Evolutionary conservation across 2,888 invertebrate species (phyloP).

Genomic region (Leptinotarsa juncta): DNA sequence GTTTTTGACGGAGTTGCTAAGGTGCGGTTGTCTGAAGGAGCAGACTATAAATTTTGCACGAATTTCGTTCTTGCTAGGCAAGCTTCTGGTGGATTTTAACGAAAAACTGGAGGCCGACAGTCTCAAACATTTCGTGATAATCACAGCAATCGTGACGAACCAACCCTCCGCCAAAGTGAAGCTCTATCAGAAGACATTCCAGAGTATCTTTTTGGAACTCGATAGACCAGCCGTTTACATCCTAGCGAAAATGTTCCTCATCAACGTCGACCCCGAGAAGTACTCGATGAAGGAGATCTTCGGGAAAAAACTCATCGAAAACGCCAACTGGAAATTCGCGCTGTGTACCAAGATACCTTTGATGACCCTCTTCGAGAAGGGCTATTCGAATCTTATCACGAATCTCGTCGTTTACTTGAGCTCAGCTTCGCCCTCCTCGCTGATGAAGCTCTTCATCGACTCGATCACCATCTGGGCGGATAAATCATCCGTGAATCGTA

Average conservation of each 20-base stretch:
- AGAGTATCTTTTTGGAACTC: constrained; percentile 69
- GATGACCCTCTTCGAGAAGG: constrained; percentile 67
- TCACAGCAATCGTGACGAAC: constrained; percentile 70
- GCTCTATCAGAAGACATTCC: constrained; percentile 66
- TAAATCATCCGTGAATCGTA: constrained; percentile 72
- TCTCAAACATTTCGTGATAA: constrained; percentile 68
- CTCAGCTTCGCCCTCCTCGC: constrained; percentile 55
- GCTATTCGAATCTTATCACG: constrained; percentile 66
- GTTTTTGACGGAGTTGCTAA: constrained; percentile 68
- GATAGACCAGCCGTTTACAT: constrained; percentile 72
- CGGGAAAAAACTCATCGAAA: constrained; percentile 67
- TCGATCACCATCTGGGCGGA: constrained; percentile 78
- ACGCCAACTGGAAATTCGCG: constrained; percentile 75
- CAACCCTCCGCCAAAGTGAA: constrained; percentile 60
- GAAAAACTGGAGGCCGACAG: constrained; percentile 65
- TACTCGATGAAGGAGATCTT: constrained; percentile 67
- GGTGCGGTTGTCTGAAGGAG: constrained; percentile 58
- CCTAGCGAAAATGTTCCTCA: constrained; percentile 70
- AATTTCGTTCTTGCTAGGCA: constrained; percentile 68
- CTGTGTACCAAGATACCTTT: constrained; percentile 73
- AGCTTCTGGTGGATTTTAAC: constrained; percentile 71
- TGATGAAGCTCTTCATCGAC: constrained; percentile 68
- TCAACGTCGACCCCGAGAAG: constrained; percentile 67
- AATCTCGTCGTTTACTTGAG: constrained; percentile 75
- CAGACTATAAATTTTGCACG: constrained; percentile 56